Evolutionary conservation across 2,113 vertebrate species (phyloP).

Genomic region (Mus spicilegus): DNA sequence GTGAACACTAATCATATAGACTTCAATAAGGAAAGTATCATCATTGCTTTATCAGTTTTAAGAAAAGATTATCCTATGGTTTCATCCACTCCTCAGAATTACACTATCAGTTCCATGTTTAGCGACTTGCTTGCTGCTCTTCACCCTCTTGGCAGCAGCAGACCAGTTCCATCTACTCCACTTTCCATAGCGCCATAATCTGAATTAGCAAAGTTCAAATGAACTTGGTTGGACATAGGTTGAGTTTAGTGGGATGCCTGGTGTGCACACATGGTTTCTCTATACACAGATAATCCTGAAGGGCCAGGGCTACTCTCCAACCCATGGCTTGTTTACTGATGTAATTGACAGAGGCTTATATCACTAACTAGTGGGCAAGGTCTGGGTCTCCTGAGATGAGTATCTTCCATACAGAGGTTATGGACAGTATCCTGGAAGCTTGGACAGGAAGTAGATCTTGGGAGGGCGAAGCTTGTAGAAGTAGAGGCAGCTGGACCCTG

Average conservation of each 20-base stretch:
- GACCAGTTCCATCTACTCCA: background rate
- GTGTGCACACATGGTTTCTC: too few species aligned
- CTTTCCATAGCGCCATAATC: background rate
- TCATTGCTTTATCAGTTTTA: background rate
- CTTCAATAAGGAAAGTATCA: background rate
- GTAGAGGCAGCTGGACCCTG: background rate
- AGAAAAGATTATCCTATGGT: background rate
- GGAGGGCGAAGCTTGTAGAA: background rate
- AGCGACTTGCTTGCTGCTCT: background rate
- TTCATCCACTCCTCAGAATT: background rate
- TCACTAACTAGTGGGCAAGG: background rate
- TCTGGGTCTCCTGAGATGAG: background rate
- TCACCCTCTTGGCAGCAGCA: background rate
- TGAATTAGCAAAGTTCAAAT: background rate
- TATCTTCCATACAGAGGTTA: background rate
- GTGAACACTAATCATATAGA: background rate
- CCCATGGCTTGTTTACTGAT: background rate
- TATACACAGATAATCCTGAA: background rate
- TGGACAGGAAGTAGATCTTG: background rate
- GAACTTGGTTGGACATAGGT: background rate
- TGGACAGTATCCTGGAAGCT: background rate
- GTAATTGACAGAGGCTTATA: background rate
- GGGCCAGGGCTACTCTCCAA: rapidly evolving
- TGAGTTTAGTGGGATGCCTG: background rate
- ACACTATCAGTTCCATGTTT: background rate